A percentile compares a stretch with the other conserved stretches of the same genome.
These are phyloP conservation scores for Amphiprion percula DNA, from an alignment of 2,113 vertebrate genomes.

Conservation along the genomic window DNA sequence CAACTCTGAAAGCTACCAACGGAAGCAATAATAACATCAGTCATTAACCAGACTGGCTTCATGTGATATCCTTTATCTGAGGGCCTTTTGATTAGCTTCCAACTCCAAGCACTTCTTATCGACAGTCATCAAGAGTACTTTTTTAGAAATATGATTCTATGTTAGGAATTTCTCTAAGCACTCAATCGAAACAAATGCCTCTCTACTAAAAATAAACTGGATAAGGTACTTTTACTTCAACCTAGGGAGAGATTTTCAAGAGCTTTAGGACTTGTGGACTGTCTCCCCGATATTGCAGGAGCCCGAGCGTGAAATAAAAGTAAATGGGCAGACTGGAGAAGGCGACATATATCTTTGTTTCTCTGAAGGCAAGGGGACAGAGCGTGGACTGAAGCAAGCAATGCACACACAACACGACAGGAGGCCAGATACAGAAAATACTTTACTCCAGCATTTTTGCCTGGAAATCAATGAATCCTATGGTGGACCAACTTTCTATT, in stretches of 20 bases:
- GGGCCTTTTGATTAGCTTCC: conserved; percentile 20
- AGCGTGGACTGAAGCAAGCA: conserved; percentile 53
- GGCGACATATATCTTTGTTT: conserved; percentile 80
- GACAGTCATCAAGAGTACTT: conserved; percentile 28
- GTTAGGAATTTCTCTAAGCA: conserved; percentile 55
- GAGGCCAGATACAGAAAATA: conserved; percentile 66
- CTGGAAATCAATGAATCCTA: conserved; percentile 67
- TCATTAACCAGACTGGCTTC: conserved; percentile 12
- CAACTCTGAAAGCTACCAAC: conserved; percentile 7
- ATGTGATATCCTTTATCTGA: conserved; percentile 24
- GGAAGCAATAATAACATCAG: conserved; percentile 23
- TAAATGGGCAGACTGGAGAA: conserved; percentile 76
- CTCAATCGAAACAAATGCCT: conserved; percentile 65
- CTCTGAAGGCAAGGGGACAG: conserved; percentile 74
- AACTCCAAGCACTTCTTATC: conserved; percentile 33
- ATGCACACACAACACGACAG: conserved; percentile 48
- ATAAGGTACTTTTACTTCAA: conserved; percentile 69
- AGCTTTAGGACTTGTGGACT: conserved; percentile 74
- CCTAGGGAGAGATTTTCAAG: conserved; percentile 76
- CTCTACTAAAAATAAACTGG: conserved; percentile 62
- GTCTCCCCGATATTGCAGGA: conserved; percentile 74
- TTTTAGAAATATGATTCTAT: conserved; percentile 52
- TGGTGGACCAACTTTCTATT: conserved; percentile 28
- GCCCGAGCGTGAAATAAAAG: conserved; percentile 81
- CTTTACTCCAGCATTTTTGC: conserved; percentile 64